phyloP scores from a whole-genome alignment of 2,888 invertebrate genomes.

The Amblyteles armatorius region DNA sequence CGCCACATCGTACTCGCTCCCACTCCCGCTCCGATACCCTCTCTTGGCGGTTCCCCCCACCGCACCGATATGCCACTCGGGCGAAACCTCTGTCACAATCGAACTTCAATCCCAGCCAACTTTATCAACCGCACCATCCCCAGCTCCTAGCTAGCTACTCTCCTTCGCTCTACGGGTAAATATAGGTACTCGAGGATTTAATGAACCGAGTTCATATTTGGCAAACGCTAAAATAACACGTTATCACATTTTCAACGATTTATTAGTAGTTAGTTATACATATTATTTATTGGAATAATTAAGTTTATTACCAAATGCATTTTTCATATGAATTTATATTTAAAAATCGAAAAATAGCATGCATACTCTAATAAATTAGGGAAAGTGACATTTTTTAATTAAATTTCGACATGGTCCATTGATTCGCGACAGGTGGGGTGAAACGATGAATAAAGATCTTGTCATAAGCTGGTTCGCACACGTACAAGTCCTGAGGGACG shows the following conservation, averaged over 20 bases:
- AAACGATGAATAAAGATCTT: too few species aligned
- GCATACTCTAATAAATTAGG: too few species aligned
- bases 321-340: too few species aligned
- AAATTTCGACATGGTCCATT: too few species aligned
- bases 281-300: neutral
- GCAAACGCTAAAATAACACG: neutral
- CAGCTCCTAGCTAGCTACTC: conserved; percentile 2
- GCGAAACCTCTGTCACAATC: conserved; percentile 37
- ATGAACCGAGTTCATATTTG: conserved; percentile 41
- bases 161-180: conserved; percentile 26
- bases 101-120: conserved; percentile 40
- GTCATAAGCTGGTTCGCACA: conserved; percentile 12
- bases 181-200: conserved; percentile 16
- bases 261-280: neutral
- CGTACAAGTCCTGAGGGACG: conserved; percentile 46
- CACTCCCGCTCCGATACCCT: neutral
- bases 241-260: conserved; percentile 39
- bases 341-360: too few species aligned
- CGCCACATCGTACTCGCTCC: conserved; percentile 13
- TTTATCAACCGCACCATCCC: conserved; percentile 39
- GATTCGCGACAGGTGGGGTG: too few species aligned
- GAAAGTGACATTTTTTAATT: too few species aligned
- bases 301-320: too few species aligned
- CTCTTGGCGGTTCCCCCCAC: neutral
- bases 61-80: neutral